These are phyloP conservation scores for Drosophila koepferae DNA, from an alignment of 2,888 invertebrate genomes.

Conservation along the genomic window DNA sequence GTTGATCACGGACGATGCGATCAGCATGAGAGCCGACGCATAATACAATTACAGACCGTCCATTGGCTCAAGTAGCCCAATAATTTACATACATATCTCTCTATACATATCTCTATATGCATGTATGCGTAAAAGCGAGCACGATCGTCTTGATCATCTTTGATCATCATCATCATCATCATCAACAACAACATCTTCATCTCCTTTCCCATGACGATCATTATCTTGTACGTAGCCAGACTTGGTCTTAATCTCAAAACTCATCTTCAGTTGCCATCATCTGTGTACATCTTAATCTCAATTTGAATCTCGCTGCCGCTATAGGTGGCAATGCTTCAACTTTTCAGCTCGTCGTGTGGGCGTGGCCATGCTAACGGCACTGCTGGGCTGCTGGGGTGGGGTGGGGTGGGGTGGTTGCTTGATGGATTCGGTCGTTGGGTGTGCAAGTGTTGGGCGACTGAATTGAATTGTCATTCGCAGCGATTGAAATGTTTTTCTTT, in stretches of 20 bases:
- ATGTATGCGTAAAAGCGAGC: background rate
- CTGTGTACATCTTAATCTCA: constrained; percentile 33
- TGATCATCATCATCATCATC: constrained; percentile 8
- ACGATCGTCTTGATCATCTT: constrained; percentile 9
- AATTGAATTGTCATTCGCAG: constrained; percentile 51
- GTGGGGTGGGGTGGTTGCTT: background rate
- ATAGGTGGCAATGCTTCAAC: constrained; percentile 28
- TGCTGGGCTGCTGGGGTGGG: background rate
- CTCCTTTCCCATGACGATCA: constrained; percentile 20
- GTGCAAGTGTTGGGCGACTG: constrained; percentile 17
- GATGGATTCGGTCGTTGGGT: background rate
- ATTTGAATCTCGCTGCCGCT: constrained; percentile 15
- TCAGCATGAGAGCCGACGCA: constrained; percentile 24
- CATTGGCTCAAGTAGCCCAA: constrained; percentile 59
- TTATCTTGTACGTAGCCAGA: constrained; percentile 26
- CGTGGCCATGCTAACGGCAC: constrained; percentile 16
- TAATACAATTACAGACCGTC: constrained; percentile 39
- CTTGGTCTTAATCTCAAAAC: constrained; percentile 5
- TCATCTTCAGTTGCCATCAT: constrained; percentile 19
- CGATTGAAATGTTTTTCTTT: constrained; percentile 15
- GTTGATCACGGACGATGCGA: constrained; percentile 3
- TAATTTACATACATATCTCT: constrained; percentile 15
- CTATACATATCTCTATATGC: background rate
- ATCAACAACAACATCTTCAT: constrained; percentile 4
- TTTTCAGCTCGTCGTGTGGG: constrained; percentile 16